Percentiles rank a stretch among this genome's conserved stretches.
phyloP scores from a whole-genome alignment of 2,797 vertebrate species.

The Tiaroga cobitis region DNA sequence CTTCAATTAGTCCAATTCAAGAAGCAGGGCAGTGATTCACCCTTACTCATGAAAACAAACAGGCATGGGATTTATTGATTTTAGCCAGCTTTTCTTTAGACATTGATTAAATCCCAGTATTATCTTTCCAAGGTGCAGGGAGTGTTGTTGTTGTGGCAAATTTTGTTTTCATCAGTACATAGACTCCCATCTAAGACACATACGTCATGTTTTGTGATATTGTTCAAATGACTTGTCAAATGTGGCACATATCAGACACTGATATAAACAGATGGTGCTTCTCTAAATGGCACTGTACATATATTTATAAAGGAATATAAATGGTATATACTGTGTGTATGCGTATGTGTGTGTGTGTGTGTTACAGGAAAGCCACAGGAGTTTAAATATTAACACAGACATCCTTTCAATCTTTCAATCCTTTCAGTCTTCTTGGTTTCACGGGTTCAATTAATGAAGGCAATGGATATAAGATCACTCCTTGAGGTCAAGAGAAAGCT shows the following conservation, averaged over 20 bases:
- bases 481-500: slow-evolving; percentile 50
- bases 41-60: slow-evolving; percentile 72
- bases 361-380: neutral
- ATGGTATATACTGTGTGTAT: too few species aligned
- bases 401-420: slow-evolving; percentile 29
- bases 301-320: too few species aligned
- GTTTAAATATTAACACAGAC: slow-evolving; percentile 16
- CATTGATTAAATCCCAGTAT: slow-evolving; percentile 77
- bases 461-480: slow-evolving; percentile 68
- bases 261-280: neutral
- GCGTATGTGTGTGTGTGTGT: too few species aligned
- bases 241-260: neutral
- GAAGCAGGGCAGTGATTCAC: slow-evolving; percentile 71
- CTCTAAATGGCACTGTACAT: neutral
- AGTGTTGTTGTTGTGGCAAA: neutral
- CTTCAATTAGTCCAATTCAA: slow-evolving; percentile 80
- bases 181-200: neutral
- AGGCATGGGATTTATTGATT: slow-evolving; percentile 75
- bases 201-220: neutral
- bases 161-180: neutral
- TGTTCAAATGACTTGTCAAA: neutral
- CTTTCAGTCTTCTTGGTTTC: slow-evolving; percentile 53
- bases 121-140: slow-evolving; percentile 1
- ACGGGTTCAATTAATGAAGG: slow-evolving; percentile 74
- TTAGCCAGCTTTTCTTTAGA: slow-evolving; percentile 71